Conservation (phyloP, 2,113 vertebrate genomes). For the Grantiella picta region DNA sequence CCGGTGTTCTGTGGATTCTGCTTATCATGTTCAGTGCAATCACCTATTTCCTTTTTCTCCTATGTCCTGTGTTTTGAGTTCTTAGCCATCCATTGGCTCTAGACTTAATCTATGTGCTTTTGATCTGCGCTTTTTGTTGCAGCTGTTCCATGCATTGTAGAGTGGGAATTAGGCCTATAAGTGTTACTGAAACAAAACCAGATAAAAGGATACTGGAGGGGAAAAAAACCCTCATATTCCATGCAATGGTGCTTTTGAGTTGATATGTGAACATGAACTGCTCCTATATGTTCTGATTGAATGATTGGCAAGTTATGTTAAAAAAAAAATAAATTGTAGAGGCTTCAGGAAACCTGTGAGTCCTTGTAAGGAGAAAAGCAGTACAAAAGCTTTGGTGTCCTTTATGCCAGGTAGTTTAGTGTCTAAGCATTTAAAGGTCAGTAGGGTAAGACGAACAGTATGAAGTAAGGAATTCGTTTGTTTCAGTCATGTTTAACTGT, state of each 20-base stretch:
- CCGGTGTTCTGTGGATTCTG: not conserved
- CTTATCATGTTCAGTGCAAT: not conserved
- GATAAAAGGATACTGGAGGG: not conserved
- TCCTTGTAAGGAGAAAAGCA: not conserved
- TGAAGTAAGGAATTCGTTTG: not conserved
- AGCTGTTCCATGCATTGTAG: not conserved
- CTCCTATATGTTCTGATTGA: not conserved
- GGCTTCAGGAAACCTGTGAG: not conserved
- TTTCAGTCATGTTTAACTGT: not conserved
- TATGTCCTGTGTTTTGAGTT: not conserved
- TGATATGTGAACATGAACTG: not conserved
- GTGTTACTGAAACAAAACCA: not conserved
- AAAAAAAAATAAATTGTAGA: not conserved
- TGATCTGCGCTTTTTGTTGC: not conserved
- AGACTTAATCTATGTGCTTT: not conserved
- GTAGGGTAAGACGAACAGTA: not conserved
- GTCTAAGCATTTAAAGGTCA: not conserved
- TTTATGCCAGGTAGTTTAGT: not conserved
- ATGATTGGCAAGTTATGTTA: not conserved
- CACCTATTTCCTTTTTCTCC: not conserved
- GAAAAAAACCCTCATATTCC: not conserved
- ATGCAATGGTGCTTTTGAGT: not conserved
- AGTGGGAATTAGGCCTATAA: not conserved
- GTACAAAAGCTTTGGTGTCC: not conserved
- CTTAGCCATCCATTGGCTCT: not conserved